These are phyloP conservation scores for Helobdella robusta DNA, from an alignment of 2,888 invertebrate genomes.

Conservation along the genomic window DNA sequence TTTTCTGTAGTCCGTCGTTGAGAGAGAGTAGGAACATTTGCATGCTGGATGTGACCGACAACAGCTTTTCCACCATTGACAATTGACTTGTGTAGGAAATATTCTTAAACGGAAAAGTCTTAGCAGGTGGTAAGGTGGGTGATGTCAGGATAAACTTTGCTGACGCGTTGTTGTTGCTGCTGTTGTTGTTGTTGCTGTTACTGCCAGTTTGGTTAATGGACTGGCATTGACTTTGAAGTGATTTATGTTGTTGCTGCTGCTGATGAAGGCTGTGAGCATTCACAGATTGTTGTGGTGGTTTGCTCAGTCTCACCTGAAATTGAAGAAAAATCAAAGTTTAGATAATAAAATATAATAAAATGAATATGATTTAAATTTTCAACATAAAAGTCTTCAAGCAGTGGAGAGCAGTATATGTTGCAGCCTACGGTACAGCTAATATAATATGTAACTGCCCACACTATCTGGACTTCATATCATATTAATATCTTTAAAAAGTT, in stretches of 20 bases:
- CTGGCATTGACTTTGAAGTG: no score
- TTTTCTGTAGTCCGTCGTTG: constrained; percentile 26
- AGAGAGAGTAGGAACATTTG: constrained; percentile 29
- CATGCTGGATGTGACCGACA: constrained; percentile 31
- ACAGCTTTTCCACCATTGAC: constrained; percentile 26
- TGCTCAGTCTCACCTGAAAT: no score
- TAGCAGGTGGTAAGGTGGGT: background rate
- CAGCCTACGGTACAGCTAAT: no score
- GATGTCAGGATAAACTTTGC: background rate
- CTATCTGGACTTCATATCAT: no score
- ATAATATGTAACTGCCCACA: no score
- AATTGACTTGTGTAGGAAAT: constrained; percentile 20
- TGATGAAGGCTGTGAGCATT: background rate
- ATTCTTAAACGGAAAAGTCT: background rate
- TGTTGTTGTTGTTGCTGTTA: background rate
- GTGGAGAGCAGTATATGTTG: no score
- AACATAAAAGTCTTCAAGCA: no score
- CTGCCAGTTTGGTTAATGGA: background rate
- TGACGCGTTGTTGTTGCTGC: background rate
- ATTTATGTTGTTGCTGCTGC: background rate
- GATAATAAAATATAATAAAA: no score
- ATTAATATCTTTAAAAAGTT: no score
- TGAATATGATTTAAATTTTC: no score
- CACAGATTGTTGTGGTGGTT: no score
- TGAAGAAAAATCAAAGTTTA: no score